A percentile compares a stretch with the other conserved stretches of the same genome.
phyloP scores from a whole-genome alignment of 2,113 vertebrate genomes.

The Vulpes vulpes region DNA sequence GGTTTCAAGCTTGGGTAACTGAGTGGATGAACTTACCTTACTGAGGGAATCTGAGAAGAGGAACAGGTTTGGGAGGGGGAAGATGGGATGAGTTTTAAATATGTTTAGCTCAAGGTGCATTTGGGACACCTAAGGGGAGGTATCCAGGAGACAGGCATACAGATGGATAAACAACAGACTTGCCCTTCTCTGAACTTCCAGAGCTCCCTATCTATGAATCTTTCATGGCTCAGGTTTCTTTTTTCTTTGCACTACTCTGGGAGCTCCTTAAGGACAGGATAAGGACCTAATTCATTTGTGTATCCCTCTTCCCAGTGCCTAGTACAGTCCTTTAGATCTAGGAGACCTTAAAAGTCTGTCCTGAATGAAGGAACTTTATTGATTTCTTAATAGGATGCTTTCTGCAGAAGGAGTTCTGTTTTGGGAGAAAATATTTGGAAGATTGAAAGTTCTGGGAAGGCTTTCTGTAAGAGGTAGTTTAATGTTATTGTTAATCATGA shows the following conservation, averaged over 20 bases:
- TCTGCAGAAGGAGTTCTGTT: neutral
- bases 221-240: slow-evolving; percentile 14
- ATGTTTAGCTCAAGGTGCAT: slow-evolving; percentile 64
- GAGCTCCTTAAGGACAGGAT: slow-evolving; percentile 29
- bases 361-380: slow-evolving; percentile 41
- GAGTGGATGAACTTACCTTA: slow-evolving; percentile 58
- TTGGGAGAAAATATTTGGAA: neutral
- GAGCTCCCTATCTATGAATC: slow-evolving; percentile 44
- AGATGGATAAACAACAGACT: slow-evolving; percentile 69
- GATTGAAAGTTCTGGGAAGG: slow-evolving; percentile 58
- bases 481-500: slow-evolving; percentile 37
- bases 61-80: slow-evolving; percentile 66
- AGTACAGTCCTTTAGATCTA: neutral
- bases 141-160: slow-evolving; percentile 72
- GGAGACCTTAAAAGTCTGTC: slow-evolving; percentile 17
- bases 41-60: slow-evolving; percentile 69
- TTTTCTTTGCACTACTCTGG: slow-evolving; percentile 14
- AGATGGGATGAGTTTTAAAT: slow-evolving; percentile 77
- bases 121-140: slow-evolving; percentile 59
- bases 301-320: neutral
- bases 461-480: slow-evolving; percentile 65
- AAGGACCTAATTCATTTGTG: slow-evolving; percentile 48
- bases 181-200: slow-evolving; percentile 65
- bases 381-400: slow-evolving; percentile 45
- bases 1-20: slow-evolving; percentile 73